These are phyloP conservation scores for Helicolenus hilgendorfi DNA, from an alignment of 2,797 vertebrate genomes.

Conservation along the genomic window DNA sequence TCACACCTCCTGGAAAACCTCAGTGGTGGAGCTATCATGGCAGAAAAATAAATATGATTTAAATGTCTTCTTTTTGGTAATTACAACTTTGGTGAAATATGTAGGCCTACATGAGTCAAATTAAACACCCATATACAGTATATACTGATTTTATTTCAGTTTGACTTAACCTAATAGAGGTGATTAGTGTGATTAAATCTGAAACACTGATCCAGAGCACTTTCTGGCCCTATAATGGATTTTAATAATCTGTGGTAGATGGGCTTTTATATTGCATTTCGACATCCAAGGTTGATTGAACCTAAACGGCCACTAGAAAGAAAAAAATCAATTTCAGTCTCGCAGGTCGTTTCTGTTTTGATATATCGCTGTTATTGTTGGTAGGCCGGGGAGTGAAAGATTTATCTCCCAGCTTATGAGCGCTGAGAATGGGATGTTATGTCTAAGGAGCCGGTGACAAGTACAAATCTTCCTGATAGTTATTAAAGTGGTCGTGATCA, in stretches of 20 bases:
- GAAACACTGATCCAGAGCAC: background rate
- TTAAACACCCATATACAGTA: background rate
- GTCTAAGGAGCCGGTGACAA: slow-evolving; percentile 80
- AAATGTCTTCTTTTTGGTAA: background rate
- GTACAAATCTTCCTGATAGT: slow-evolving; percentile 88
- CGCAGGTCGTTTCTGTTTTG: slow-evolving; percentile 59
- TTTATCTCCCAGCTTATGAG: slow-evolving; percentile 78
- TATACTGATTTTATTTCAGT: background rate
- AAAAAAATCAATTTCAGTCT: slow-evolving; percentile 76
- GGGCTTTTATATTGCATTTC: slow-evolving; percentile 16
- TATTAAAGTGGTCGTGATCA: slow-evolving; percentile 85
- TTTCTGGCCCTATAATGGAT: background rate
- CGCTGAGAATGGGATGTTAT: slow-evolving; percentile 57
- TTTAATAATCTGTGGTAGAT: slow-evolving; percentile 22
- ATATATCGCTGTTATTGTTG: slow-evolving; percentile 70
- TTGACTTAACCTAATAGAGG: background rate
- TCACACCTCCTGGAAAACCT: background rate
- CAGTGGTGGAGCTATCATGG: background rate
- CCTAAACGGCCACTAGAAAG: slow-evolving; percentile 39
- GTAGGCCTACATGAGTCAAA: background rate
- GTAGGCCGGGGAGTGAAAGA: slow-evolving; percentile 33
- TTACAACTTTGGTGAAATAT: background rate
- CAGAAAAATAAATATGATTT: background rate
- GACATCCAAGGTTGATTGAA: slow-evolving; percentile 48
- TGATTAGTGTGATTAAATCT: slow-evolving; percentile 8